Evolutionary conservation across 2,113 vertebrate genomes (phyloP).

Genomic region (Dasyurus viverrinus): DNA sequence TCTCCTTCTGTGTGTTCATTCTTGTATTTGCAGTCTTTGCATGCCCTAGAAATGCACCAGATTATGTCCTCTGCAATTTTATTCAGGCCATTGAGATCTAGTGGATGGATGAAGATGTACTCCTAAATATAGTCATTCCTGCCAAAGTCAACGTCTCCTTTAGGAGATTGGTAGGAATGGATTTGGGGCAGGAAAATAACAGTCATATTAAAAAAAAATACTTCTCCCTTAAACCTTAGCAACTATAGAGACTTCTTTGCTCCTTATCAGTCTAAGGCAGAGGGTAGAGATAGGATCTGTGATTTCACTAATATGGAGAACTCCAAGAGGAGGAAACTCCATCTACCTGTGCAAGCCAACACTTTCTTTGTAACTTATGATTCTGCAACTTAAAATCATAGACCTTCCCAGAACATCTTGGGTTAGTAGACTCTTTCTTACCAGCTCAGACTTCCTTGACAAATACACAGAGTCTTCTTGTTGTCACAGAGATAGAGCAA

Average conservation of each 20-base stretch:
- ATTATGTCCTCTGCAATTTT: neutral
- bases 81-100: neutral
- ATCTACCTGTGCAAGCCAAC: neutral
- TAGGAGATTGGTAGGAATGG: neutral
- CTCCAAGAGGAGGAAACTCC: neutral
- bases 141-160: neutral
- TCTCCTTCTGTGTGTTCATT: neutral
- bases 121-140: neutral
- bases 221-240: neutral
- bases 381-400: neutral
- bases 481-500: neutral
- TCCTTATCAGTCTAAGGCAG: neutral
- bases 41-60: neutral
- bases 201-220: neutral
- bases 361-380: neutral
- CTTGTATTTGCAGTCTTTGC: neutral
- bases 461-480: neutral
- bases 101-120: neutral
- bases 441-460: neutral
- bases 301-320: neutral
- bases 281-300: neutral
- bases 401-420: neutral
- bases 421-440: neutral
- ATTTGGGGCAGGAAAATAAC: neutral
- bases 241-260: neutral